Base-by-base conservation (phyloP, 1,140 invertebrate species). In the Drosophila bocki region DNA sequence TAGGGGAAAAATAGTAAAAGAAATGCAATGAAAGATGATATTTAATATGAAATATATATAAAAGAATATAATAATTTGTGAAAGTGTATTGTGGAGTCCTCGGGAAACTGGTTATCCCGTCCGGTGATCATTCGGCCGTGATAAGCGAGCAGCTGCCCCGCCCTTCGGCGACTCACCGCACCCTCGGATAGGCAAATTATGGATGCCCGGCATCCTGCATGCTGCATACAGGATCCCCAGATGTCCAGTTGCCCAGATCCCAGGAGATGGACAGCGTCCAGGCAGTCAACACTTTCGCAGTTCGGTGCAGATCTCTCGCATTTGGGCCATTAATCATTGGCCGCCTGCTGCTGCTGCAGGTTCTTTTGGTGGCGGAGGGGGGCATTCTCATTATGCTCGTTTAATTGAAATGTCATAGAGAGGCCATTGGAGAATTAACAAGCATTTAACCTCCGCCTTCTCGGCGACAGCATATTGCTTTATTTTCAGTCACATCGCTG, bases 371-470 rank as follows among this genome's bases (percentile, higher is more conserved):
- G 26, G 26, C 0, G 37, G 15, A 37, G 35, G 32, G 45, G 22
- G 32, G 35, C 50, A 37, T 33, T 35, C 75, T 78, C 75, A 77
- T 78, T 78, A 78, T 78, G 75, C 62, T 33, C 32, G 64, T 54
- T 78, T 78, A 78, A 78, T 78, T 78, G 75, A 78, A 78, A 78
- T 78, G 75, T 78, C 75, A 78, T 78, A 78, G 75, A 78, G 75
- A 78, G 74, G 62, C 74, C 62, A 72, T 77, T 65, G 68, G 56
- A 32, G 68, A 72, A 74, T 72, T 72, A 72, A 72, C 68, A 72
- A 74, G 68, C 70, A 26, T 60, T 59, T 72, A 72, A 72, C 69
- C 69, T 71, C 32, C 68, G 67, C 65, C 68, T 71, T 54, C 53
- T 32, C 35, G 3, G 13, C 13, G 59, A 15, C 8, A 3, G 37